A percentile compares a stretch with the other conserved stretches of the same genome.
Evolutionary conservation across 2,113 vertebrate species (phyloP).

Genomic region (Physeter macrocephalus): DNA sequence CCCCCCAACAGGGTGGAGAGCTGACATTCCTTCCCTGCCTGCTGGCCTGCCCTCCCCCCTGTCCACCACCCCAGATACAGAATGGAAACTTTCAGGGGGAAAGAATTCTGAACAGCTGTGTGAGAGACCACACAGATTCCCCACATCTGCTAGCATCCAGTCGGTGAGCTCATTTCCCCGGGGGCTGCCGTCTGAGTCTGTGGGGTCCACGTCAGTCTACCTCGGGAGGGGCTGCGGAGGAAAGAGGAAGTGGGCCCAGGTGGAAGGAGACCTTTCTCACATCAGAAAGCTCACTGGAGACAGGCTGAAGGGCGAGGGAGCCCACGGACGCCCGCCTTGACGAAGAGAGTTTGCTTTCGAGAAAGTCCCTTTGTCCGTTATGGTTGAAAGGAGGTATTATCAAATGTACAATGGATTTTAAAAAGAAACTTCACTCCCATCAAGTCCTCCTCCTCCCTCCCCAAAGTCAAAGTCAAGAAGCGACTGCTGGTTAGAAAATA

Average conservation of each 20-base stretch:
- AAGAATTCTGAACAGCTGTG: conserved; percentile 72
- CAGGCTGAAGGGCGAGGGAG: background rate
- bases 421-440: background rate
- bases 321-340: background rate
- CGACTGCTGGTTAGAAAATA: background rate
- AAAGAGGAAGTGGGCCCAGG: conserved; percentile 50
- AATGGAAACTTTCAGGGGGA: conserved; percentile 66
- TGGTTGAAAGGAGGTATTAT: background rate
- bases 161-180: conserved; percentile 69
- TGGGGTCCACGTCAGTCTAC: conserved; percentile 55
- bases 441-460: background rate
- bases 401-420: background rate
- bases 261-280: background rate
- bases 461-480: background rate
- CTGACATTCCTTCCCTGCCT: conserved; percentile 5
- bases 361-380: background rate
- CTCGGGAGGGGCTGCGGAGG: conserved; percentile 37
- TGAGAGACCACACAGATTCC: conserved; percentile 73
- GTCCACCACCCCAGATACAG: conserved; percentile 45
- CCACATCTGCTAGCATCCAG: conserved; percentile 62
- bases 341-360: background rate
- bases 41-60: background rate
- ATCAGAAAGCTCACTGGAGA: background rate
- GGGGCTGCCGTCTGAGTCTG: conserved; percentile 58
- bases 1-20: conserved; percentile 34